Base-by-base conservation (phyloP, 2,888 invertebrate species). In the Dryocosmus kuriphilus region DNA sequence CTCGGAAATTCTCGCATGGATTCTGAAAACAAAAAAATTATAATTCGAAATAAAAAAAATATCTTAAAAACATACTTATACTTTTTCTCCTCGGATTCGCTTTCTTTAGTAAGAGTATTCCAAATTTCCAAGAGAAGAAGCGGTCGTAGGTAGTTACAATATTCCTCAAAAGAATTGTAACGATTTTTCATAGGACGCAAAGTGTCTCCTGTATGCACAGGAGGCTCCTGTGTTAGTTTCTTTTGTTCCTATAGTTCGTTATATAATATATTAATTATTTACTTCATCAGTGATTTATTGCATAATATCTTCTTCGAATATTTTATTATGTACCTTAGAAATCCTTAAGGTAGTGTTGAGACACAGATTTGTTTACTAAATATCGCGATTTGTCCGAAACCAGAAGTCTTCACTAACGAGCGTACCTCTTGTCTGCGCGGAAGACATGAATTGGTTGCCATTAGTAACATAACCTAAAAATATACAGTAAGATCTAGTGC, bases 61-160 rank as follows among this genome's bases (percentile, higher is more conserved):
- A 55, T 22, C 0, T 22, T 22, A 9, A 19, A n/a, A 61, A 51
- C 61, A 32, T 76, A 76, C 67, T 60, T 77, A 78, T 77, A 63
- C 75, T 71, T 76, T 9, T 75, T 82, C 16, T 84, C 84, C 8
- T 46, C 51, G 9, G 67, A 71, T 14, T 88, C 85, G 74, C 84
- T 87, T 24, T 91, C 90, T 74, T 86, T 89, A 0, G 88, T 84
- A 57, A 89, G 86, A 3, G 81, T 92, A 85, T 93, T 93, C 95
- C 95, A 95, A 63, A 94, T 93, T 89, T 95, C 95, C 88, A 94
- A 92, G 8, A 94, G 89, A 63, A 95, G 90, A 75, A 95, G 89
- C 73, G 94, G 94, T 24, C 93, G 92, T 74, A 94, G 91, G 62
- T 93, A 90, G 74, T 93, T 93, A 83, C 89, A 92, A 90, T 96